Conservation (phyloP, 37 sponge, comb jelly and placozoan species). For the Diacarnus erythraeanus region DNA sequence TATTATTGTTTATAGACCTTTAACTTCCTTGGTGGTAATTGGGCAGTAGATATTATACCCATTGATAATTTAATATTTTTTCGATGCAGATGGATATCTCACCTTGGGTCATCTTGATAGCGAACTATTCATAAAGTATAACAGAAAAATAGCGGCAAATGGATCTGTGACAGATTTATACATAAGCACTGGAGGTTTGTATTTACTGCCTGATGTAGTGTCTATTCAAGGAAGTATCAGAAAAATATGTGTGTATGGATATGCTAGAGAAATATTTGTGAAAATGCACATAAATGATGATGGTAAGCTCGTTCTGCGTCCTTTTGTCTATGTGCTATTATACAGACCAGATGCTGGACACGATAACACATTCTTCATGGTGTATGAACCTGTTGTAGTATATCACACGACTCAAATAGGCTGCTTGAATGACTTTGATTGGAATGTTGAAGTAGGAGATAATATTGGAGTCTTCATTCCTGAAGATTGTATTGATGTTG, state of each 20-base stretch:
- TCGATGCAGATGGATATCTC: no score
- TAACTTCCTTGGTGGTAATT: no score
- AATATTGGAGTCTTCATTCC: background rate
- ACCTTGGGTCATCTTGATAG: no score
- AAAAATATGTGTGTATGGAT: background rate
- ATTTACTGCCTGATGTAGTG: background rate
- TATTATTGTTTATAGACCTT: no score
- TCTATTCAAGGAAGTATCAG: background rate
- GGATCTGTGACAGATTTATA: background rate
- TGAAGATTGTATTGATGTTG: background rate
- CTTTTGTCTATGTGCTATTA: background rate
- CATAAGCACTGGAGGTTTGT: background rate
- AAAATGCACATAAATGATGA: background rate
- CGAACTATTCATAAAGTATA: no score
- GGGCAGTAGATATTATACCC: no score
- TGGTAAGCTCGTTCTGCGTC: background rate
- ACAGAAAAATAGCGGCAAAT: no score
- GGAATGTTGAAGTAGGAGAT: background rate
- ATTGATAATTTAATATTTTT: no score
- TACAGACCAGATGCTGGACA: background rate
- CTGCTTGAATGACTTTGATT: background rate
- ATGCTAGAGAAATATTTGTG: background rate
- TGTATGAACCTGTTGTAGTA: background rate
- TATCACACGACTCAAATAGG: background rate
- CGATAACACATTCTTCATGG: background rate